Conservation (phyloP, 2,888 invertebrate genomes). For the Cacoxenus indagator region DNA sequence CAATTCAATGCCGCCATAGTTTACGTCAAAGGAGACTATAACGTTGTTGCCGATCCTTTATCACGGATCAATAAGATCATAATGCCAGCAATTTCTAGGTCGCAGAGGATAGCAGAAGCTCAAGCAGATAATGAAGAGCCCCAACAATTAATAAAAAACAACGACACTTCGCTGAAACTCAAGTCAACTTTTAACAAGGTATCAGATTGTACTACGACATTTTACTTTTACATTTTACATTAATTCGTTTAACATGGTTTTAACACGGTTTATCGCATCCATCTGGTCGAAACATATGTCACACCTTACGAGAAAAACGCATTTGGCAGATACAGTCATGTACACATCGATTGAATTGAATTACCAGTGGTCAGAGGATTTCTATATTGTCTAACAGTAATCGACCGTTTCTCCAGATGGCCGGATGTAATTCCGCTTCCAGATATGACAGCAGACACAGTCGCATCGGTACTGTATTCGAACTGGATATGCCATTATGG, state of each 20-base stretch:
- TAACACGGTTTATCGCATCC: background rate
- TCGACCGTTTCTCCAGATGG: too few species aligned
- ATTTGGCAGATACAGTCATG: background rate
- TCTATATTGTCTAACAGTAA: background rate
- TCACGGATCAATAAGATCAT: background rate
- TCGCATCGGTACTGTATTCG: too few species aligned
- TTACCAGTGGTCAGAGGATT: background rate
- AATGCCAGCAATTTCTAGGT: too few species aligned
- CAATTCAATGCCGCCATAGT: background rate
- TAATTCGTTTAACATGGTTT: background rate
- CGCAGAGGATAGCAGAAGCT: too few species aligned
- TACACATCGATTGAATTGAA: background rate
- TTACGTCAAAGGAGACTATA: background rate
- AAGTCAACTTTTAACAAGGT: background rate
- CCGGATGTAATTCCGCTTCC: too few species aligned
- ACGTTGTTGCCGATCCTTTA: background rate
- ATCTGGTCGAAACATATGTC: background rate
- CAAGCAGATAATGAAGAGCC: too few species aligned
- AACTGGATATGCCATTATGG: too few species aligned
- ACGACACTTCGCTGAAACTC: background rate
- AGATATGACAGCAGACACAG: too few species aligned
- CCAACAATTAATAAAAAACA: too few species aligned
- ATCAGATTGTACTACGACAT: too few species aligned
- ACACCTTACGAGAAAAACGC: background rate
- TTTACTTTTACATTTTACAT: background rate